Conservation (phyloP, 2,888 invertebrate genomes). For the Priocnemis perturbator region DNA sequence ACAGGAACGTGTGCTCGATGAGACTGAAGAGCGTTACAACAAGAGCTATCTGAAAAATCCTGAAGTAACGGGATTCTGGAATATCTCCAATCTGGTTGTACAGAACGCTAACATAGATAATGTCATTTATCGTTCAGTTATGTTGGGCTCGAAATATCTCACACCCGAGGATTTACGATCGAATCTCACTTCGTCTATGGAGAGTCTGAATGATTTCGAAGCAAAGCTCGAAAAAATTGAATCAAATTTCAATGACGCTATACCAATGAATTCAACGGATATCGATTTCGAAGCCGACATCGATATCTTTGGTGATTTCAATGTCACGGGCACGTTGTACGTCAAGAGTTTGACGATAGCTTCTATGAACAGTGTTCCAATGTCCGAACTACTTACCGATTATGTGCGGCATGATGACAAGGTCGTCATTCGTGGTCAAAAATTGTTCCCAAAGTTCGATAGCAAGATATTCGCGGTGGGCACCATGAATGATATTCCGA, state of each 20-base stretch:
- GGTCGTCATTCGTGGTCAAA: conserved; percentile 44
- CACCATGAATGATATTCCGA: conserved; percentile 65
- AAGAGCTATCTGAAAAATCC: conserved; percentile 53
- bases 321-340: conserved; percentile 61
- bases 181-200: conserved; percentile 15
- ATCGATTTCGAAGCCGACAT: conserved; percentile 42
- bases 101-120: conserved; percentile 34
- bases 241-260: conserved; percentile 27
- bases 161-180: conserved; percentile 33
- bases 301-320: conserved; percentile 67
- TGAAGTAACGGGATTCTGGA: conserved; percentile 50
- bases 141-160: conserved; percentile 40
- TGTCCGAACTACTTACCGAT: conserved; percentile 61
- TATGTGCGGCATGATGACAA: conserved; percentile 52
- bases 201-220: conserved; percentile 34
- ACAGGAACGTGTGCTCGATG: conserved; percentile 58
- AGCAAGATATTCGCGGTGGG: conserved; percentile 52
- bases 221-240: conserved; percentile 41
- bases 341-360: conserved; percentile 61
- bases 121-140: conserved; percentile 37
- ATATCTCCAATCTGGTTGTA: conserved; percentile 44
- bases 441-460: conserved; percentile 54
- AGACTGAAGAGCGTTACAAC: conserved; percentile 45
- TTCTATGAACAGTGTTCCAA: conserved; percentile 61
- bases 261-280: conserved; percentile 29